Base-by-base conservation (phyloP, 2,888 invertebrate genomes). In the Phengaris alcon region DNA sequence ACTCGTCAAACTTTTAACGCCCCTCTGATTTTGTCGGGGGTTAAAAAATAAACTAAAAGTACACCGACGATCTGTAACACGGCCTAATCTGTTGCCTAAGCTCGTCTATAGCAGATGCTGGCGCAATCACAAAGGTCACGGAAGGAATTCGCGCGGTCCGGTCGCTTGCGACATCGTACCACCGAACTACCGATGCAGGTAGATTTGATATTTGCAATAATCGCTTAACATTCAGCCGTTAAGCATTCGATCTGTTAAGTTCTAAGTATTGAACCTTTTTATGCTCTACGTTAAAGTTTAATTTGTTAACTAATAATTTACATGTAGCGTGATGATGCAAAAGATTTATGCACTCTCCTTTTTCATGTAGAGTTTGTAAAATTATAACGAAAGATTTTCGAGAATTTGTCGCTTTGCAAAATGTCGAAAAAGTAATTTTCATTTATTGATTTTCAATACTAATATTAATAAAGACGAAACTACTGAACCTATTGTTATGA, bases 71-170 rank as follows among this genome's bases (percentile, higher is more conserved):
- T 88, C 87, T 88, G 83, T 83, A 82, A 80, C 82, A 79, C 80
- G 76, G 81, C 81, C 81, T 87, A 86, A 83, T 92, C 90, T 91
- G 83, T 92, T 92, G 91, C 92, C 86, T 84, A 91, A 92, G 91
- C 88, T 84, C 83, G 92, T 90, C 90, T 90, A 84, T 84, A 87
- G 83, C 90, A 91, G 89, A 88, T 90, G 84, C 86, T 90, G 89
- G 88, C 81, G 92, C 92, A 92, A 91, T 91, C 90, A 88, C 92
- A 93, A 92, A 93, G 93, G 93, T 93, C 92, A 92, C 85, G 89
- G 90, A 88, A 92, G 92, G 93, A 91, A 93, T 93, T 92, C 85
- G 91, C 92, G 91, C 92, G 85, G 92, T 91, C 92, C 92, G 86
- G 90, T 86, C 79, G 81, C 86, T 91, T 91, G 88, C 92, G 85